Conservation (phyloP, 2,888 invertebrate genomes). For the Ectobius pallidus region DNA sequence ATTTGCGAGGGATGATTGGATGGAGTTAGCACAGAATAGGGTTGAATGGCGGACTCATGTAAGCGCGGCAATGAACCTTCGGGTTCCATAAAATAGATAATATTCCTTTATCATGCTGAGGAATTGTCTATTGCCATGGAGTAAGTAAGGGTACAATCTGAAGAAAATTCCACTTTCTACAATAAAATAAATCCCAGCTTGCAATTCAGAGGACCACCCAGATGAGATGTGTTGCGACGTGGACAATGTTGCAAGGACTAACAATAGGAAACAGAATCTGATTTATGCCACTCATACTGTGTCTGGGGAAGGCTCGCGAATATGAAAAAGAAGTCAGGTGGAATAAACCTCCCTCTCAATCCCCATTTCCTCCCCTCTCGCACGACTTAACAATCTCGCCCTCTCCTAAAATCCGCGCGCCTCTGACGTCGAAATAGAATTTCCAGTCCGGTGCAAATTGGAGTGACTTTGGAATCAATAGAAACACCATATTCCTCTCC, state of each 20-base stretch:
- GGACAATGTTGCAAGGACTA: background rate
- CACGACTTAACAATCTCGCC: slow-evolving; percentile 30
- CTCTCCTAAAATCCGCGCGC: slow-evolving; percentile 10
- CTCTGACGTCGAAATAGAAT: slow-evolving; percentile 37
- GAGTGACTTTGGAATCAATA: slow-evolving; percentile 40
- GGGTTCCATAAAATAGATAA: too few relatives aligned
- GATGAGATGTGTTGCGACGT: background rate
- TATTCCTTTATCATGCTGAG: too few relatives aligned
- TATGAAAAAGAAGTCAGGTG: slow-evolving; percentile 35
- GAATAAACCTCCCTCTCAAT: slow-evolving; percentile 27
- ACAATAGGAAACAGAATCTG: background rate
- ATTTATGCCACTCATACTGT: slow-evolving; percentile 29
- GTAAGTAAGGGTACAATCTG: too few relatives aligned
- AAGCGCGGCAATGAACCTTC: too few relatives aligned
- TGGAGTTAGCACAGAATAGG: too few relatives aligned
- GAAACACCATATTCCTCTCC: background rate
- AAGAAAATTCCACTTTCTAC: too few relatives aligned
- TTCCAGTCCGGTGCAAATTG: slow-evolving; percentile 38
- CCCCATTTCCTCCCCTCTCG: slow-evolving; percentile 32
- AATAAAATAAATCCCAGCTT: too few relatives aligned
- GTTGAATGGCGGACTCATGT: too few relatives aligned
- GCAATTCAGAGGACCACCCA: background rate
- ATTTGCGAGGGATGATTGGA: too few relatives aligned
- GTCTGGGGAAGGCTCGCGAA: slow-evolving; percentile 20
- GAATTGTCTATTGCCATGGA: too few relatives aligned